Base-by-base conservation (phyloP, 2,888 invertebrate species). In the Lydus trimaculatus region DNA sequence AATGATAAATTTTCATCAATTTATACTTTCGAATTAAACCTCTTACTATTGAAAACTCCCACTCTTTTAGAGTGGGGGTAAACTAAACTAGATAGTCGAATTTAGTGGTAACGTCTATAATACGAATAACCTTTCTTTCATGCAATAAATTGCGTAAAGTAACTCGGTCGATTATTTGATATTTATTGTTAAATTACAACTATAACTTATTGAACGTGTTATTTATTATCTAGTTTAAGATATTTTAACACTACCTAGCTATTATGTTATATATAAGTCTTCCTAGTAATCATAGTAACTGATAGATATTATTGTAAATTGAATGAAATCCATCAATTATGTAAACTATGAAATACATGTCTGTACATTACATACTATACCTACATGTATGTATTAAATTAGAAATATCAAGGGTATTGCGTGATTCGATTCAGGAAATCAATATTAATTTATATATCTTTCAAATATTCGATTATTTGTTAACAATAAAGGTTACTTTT, bases 351-450 rank as follows among this genome's bases (percentile, higher is more conserved):
- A 52, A 52, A 23, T 52, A 48, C 20, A 48, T 20, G 0, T 48
- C 20, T 20, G 9, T 48, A 48, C 2, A 3, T 1, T 13, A 36
- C 15, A 11, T 17, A 20, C 17, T 20, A 48, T 20, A 48, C 17
- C 6, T 48, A 11, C 2, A 3, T 43, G 2, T 17, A 43, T 17
- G n/a, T n/a, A n/a, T n/a, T n/a, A n/a, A n/a, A 43, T 43, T 43
- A 48, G 25, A 36, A 61, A 61, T 61, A 31, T 61, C 61, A 61
- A 61, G 61, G 61, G 61, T 13, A 61, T 61, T 23, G 33, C 61
- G 61, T 61, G 61, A 61, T 61, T 52, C n/a, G 36, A 33, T 33
- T 23, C 15, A 20, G n/a, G 13, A 33, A 39, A 11, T 23, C 61
- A 61, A 61, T 31, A 61, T 36, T 61, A 61, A 61, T 61, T 61